Evolutionary conservation across 2,113 vertebrate genomes (phyloP), one percentile per base, ranked within the genome.

Genomic region (Clarias batrachus): DNA sequence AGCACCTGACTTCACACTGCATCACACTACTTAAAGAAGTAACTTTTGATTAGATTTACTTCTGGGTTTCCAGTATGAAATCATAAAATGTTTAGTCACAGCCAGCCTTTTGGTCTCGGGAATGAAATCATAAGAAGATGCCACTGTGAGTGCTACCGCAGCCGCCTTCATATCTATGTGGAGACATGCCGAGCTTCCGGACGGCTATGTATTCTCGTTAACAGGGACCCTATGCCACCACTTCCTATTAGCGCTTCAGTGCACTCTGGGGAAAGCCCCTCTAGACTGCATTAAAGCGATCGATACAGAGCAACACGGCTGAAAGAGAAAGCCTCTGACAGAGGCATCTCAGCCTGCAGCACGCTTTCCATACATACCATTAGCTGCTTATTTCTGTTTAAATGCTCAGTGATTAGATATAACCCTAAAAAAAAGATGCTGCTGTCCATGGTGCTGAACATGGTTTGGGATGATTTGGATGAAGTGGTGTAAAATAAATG

Each of bases 221-320:
- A 65, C 81, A 74, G 84, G 78, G 52, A 74, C 87, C 80, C 70
- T 85, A 88, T 57, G 86, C 89, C 90, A 90, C 89, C 86, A 86
- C 85, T 87, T 85, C 89, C 89, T 89, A 89, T 90, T 91, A 91
- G 87, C 59, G 62, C 27, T 79, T 86, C 81, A 89, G 80, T 85
- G 89, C 81, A 88, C 89, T 85, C 90, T 62, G 37, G 86, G 86
- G 82, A 88, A 60, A 81, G 82, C 57, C 79, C 86, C 83, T 79
- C 86, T 86, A 89, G 87, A 86, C 90, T 92, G 85, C 89, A 92
- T 92, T 91, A 91, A 85, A 90, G 85, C 56, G 80, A 91, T 92
- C 90, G 70, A 92, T 91, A 91, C 48, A 37, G 37, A 84, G 87
- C 85, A 88, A 86, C 54, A 81, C 30, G 86, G 84, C 85, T 59